Evolutionary conservation across 2,888 invertebrate species (phyloP), one percentile per base, ranked within the genome.

Genomic region (Leucophenga maculata): DNA sequence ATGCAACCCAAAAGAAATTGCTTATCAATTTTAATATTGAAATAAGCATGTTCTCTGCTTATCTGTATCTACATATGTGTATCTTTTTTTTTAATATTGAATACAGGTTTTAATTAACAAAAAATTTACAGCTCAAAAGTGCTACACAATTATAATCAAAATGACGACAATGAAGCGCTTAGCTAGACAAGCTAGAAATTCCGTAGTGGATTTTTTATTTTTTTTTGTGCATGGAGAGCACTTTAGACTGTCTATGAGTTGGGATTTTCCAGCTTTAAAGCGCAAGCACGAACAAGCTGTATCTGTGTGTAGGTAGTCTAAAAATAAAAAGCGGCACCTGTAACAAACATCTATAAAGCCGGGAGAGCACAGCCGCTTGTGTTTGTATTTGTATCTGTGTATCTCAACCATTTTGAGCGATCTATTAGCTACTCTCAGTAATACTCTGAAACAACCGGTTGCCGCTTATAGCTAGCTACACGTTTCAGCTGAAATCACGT

Each of bases 261-360:
- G 39, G 80, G 82, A 67, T 80, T 78, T 80, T 80, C 80, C 82
- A 80, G 80, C 82, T 80, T 80, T 78, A 39, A 11, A 39, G 39
- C 39, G 39, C 11, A 8, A 3, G 8, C 39, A 39, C 26, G 3
- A 26, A 4, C 26, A 26, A 26, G 4, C 26, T 54, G 54, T 20
- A 54, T 55, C 22, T 22, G 6, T 55, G 22, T 55, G 55, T 55
- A 22, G 55, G 9, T 11, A 39, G 1, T 39, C 39, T 39, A 39
- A 39, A 39, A 39, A 39, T 39, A 39, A 39, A 8, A 31, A 8
- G 59, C 16, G 59, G 32, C 59, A 59, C 59, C 39, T 59, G 59
- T 18, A 14, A n/a, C 16, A 32, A n/a, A 13, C 14, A 4, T 11
- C 13, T 26, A 39, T 39, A 39, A 8, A 39, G 39, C 26, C 26